Evolutionary conservation across 2,113 vertebrate genomes (phyloP).

Genomic region (Gobio gobio): DNA sequence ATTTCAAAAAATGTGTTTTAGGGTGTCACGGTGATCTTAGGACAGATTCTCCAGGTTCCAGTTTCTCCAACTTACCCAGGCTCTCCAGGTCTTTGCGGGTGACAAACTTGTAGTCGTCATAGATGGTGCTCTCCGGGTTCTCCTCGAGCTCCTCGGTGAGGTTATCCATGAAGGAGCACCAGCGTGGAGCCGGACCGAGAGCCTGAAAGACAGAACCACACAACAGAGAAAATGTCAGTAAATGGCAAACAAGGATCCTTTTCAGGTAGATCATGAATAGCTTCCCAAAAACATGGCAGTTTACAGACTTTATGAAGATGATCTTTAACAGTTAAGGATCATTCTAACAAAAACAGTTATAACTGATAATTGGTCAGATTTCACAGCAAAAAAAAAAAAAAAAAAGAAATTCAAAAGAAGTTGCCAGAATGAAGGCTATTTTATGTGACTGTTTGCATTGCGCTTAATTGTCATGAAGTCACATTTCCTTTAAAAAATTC

Average conservation of each 20-base stretch:
- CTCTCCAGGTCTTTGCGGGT: constrained; percentile 94
- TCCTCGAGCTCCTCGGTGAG: constrained; percentile 96
- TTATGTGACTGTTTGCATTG: background rate
- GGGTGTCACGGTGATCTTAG: too few relatives aligned
- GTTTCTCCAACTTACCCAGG: constrained; percentile 78
- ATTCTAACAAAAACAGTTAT: background rate
- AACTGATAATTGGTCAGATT: background rate
- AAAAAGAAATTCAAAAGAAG: background rate
- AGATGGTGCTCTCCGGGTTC: constrained; percentile 94
- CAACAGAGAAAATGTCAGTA: background rate
- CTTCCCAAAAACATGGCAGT: background rate
- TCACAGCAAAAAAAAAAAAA: background rate
- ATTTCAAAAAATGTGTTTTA: too few relatives aligned
- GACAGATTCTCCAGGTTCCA: too few relatives aligned
- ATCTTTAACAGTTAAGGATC: background rate
- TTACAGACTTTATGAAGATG: background rate
- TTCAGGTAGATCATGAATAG: background rate
- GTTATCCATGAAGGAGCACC: constrained; percentile 98
- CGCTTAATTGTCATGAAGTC: background rate
- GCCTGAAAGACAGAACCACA: constrained; percentile 72
- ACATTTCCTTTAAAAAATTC: background rate
- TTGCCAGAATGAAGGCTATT: background rate
- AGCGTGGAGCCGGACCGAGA: constrained; percentile 92
- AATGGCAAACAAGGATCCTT: background rate
- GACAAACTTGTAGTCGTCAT: constrained; percentile 98